Conservation (phyloP, 2,888 invertebrate species). For the Bugula neritina region DNA sequence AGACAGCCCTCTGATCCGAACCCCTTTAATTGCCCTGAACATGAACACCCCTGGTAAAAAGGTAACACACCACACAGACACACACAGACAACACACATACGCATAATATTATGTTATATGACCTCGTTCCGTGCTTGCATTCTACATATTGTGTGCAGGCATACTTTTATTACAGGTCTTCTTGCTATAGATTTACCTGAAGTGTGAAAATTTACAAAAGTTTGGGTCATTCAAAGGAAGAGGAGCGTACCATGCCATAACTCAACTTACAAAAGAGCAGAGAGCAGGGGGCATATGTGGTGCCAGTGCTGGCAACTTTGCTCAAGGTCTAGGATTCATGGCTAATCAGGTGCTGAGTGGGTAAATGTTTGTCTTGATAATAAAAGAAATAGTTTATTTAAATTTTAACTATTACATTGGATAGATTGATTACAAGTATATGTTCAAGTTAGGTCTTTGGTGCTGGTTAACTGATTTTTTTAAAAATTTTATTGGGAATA, state of each 20-base stretch:
- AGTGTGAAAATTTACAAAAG: constrained; percentile 47
- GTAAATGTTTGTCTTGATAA: too few relatives aligned
- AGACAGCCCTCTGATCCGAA: constrained; percentile 31
- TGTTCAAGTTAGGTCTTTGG: too few relatives aligned
- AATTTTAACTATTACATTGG: too few relatives aligned
- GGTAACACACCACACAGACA: not conserved
- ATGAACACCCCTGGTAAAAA: constrained; percentile 27
- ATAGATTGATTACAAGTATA: too few relatives aligned
- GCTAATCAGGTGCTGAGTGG: constrained; percentile 11
- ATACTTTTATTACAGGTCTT: not conserved
- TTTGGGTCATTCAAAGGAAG: constrained; percentile 47
- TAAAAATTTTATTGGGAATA: too few relatives aligned
- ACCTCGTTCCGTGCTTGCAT: too few relatives aligned
- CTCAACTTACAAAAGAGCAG: constrained; percentile 33
- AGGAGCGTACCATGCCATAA: constrained; percentile 43
- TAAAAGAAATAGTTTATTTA: too few relatives aligned
- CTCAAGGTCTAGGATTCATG: constrained; percentile 31
- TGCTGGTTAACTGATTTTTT: too few relatives aligned
- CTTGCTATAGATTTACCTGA: constrained; percentile 40
- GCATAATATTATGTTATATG: too few relatives aligned
- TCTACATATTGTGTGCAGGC: too few relatives aligned
- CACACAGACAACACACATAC: not conserved
- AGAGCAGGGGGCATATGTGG: constrained; percentile 39
- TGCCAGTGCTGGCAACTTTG: constrained; percentile 49
- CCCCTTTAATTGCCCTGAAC: constrained; percentile 38